Base-by-base conservation (phyloP, 1,140 invertebrate genomes). In the Heliconius hermathena region DNA sequence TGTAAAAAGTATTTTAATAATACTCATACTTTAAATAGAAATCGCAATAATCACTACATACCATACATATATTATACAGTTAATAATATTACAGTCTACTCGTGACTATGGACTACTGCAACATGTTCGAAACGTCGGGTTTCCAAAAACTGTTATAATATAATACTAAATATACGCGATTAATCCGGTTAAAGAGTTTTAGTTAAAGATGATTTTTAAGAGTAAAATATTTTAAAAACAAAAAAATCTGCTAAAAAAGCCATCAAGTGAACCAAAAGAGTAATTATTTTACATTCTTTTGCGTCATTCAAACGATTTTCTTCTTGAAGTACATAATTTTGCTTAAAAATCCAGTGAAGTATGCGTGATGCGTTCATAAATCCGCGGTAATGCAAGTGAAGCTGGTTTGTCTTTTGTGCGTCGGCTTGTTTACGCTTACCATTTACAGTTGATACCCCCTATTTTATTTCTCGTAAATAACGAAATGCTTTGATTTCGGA, bases 361-460 rank as follows among this genome's bases (percentile, higher is more conserved):
- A 22, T 22, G 54, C 20, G n/a, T 60, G n/a, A 60, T 60, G 54
- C 54, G n/a, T 60, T 11, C 33, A 76, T 66, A 66, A 66, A 70
- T 76, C 33, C 74, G n/a, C 26, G 36, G 57, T 76, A 66, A 46
- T 46, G 16, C 38, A 76, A 22, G 33, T 60, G 54, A 46, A 70
- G 26, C 57, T 9, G 54, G 54, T 57, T 29, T 26, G 60, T 70
- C 74, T 76, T 76, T 76, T 76, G n/a, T 70, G n/a, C 60, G 11
- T 70, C 74, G 66, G 22, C 18, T 22, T 74, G 73, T 52, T 78
- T 78, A 78, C 57, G 71, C 71, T 36, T 66, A 66, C 72, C 71
- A 74, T 78, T 74, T 73, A 57, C 70, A 74, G 77, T 60, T 29
- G 52, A 22, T n/a, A 60, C 54, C 72, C 66, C 3, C 36, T 41